These are phyloP conservation scores for Hucho hucho DNA, from an alignment of 2,113 vertebrate species.

Conservation along the genomic window DNA sequence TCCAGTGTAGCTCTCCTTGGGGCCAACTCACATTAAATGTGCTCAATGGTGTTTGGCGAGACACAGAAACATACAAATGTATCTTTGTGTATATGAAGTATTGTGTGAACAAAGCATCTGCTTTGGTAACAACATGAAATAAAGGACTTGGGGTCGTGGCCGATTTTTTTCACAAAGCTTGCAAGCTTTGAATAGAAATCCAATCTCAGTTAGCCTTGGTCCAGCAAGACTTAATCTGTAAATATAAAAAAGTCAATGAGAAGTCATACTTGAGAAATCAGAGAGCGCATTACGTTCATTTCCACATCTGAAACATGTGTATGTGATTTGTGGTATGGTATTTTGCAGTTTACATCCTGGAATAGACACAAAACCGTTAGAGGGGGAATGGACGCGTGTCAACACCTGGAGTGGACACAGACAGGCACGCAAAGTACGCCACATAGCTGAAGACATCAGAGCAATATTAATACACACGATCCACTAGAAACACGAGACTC, in stretches of 20 bases:
- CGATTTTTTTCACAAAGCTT: too few relatives aligned
- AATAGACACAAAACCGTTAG: constrained; percentile 36
- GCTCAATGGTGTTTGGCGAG: constrained; percentile 23
- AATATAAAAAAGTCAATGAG: too few relatives aligned
- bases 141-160: too few relatives aligned
- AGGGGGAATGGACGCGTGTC: constrained; percentile 24
- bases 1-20: constrained; percentile 29
- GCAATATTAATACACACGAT: constrained; percentile 5
- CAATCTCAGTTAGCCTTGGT: too few relatives aligned
- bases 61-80: background rate
- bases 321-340: constrained; percentile 3
- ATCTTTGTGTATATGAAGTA: background rate
- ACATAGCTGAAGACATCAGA: constrained; percentile 24
- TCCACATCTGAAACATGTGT: background rate
- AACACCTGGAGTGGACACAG: constrained; percentile 40
- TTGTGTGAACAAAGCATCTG: background rate
- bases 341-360: constrained; percentile 18
- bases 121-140: too few relatives aligned
- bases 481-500: constrained; percentile 33
- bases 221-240: too few relatives aligned
- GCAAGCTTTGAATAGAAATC: too few relatives aligned
- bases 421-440: constrained; percentile 10
- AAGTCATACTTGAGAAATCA: background rate
- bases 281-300: background rate
- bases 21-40: constrained; percentile 11